These are phyloP conservation scores for Microcaecilia unicolor DNA, from an alignment of 2,797 vertebrate genomes.

Conservation along the genomic window DNA sequence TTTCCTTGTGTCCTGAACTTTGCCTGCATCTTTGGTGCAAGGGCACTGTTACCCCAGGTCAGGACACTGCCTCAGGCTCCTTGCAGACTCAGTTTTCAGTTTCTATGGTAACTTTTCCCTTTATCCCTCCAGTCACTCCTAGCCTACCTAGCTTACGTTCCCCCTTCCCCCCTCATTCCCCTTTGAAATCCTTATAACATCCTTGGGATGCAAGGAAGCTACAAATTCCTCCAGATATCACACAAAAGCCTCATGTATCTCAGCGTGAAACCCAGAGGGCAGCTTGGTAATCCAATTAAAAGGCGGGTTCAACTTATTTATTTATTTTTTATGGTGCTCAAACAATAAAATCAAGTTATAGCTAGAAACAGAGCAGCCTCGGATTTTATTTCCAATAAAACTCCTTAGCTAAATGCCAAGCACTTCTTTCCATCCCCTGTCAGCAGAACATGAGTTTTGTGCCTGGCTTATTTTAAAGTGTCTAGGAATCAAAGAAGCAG, in stretches of 20 bases:
- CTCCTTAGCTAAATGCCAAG: conserved; percentile 17
- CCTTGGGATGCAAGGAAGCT: conserved; percentile 29
- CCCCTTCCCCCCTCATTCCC: conserved; percentile 41
- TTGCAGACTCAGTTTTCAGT: conserved; percentile 45
- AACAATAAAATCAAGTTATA: conserved; percentile 30
- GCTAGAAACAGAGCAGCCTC: conserved; percentile 15
- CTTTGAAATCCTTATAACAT: conserved; percentile 58
- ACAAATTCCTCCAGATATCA: conserved; percentile 46
- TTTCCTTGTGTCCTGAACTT: conserved; percentile 34
- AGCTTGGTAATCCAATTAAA: conserved; percentile 61
- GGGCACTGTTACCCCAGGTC: conserved; percentile 50
- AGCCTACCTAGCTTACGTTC: conserved; percentile 12
- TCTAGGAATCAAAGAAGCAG: too few relatives aligned
- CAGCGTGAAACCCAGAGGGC: conserved; percentile 51
- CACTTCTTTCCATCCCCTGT: conserved; percentile 13
- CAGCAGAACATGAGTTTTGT: too few relatives aligned
- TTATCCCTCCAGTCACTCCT: conserved; percentile 45
- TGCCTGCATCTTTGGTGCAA: conserved; percentile 33
- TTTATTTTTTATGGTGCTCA: conserved; percentile 35
- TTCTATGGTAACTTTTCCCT: conserved; percentile 42
- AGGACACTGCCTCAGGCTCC: conserved; percentile 53
- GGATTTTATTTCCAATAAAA: conserved; percentile 10
- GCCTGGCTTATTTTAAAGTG: too few relatives aligned
- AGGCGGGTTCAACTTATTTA: conserved; percentile 32
- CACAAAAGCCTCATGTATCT: conserved; percentile 62